Percentiles rank a stretch among this genome's conserved stretches.
Evolutionary conservation across 2,797 vertebrate species (phyloP).

Genomic region (Cyclopterus lumpus): DNA sequence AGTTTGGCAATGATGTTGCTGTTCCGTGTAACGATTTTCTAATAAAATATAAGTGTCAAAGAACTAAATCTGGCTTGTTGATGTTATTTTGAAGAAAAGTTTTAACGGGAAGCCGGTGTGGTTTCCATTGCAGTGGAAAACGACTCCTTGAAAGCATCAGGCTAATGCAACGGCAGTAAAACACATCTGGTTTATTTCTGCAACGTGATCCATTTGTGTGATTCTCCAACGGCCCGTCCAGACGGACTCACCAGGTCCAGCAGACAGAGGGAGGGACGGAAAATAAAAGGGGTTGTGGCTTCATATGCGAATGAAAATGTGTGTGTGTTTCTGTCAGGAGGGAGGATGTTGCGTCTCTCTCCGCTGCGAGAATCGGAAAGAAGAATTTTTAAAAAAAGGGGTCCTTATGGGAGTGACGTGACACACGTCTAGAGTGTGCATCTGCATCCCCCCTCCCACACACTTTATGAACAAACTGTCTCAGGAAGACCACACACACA

Average conservation of each 20-base stretch:
- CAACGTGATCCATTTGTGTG: neutral
- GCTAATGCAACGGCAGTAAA: neutral
- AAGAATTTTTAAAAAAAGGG: neutral
- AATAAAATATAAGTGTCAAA: neutral
- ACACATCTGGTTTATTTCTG: neutral
- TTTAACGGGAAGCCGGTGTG: neutral
- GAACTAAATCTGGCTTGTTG: neutral
- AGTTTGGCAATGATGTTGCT: too few species aligned
- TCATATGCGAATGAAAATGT: neutral
- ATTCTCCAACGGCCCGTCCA: neutral
- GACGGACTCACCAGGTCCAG: neutral
- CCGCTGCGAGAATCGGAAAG: neutral
- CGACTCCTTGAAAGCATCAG: neutral
- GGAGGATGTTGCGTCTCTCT: neutral
- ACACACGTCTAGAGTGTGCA: too few species aligned
- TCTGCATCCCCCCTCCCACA: neutral
- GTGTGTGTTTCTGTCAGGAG: neutral
- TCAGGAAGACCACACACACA: neutral
- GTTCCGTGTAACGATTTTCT: neutral
- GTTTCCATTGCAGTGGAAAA: conserved; percentile 7
- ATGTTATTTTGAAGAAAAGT: neutral
- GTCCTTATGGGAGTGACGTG: neutral
- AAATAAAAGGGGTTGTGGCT: neutral
- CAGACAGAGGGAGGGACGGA: neutral
- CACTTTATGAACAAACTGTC: neutral